Conservation (phyloP, 2,888 invertebrate species). For the Lycaena phlaeas region DNA sequence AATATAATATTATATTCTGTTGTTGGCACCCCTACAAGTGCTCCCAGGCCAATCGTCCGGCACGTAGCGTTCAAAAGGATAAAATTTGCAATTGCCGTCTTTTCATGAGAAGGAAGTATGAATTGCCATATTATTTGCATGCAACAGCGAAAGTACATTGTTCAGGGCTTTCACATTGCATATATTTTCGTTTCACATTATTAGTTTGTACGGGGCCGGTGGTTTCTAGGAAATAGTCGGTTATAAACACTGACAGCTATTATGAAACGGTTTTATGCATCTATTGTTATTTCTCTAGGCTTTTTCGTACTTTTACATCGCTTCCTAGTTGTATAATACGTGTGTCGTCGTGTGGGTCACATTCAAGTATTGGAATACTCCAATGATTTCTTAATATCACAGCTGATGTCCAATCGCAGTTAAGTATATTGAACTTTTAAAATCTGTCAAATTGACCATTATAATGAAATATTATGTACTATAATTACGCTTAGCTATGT, state of each 20-base stretch:
- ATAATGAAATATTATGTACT: no score
- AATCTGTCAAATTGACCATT: no score
- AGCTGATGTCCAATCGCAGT: no score
- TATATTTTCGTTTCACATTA: conserved; percentile 12
- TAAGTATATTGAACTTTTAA: no score
- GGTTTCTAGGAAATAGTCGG: conserved; percentile 38
- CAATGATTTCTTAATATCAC: no score
- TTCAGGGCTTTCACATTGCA: conserved; percentile 46
- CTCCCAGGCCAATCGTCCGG: not conserved
- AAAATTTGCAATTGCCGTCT: conserved; percentile 18
- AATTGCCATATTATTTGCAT: conserved; percentile 35
- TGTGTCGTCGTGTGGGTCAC: no score
- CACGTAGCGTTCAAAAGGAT: conserved; percentile 15
- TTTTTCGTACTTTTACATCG: not conserved
- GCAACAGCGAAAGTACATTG: conserved; percentile 47
- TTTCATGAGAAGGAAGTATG: conserved; percentile 24
- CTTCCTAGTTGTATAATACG: not conserved
- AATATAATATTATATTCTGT: no score
- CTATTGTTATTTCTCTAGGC: conserved; percentile 24
- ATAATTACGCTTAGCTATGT: no score
- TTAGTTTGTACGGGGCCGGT: conserved; percentile 19
- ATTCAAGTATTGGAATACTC: no score
- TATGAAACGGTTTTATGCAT: conserved; percentile 28
- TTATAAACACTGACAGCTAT: conserved; percentile 23
- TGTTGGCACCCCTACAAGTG: not conserved